Percentiles rank a stretch among this genome's conserved stretches.
Conservation (phyloP, 2,888 invertebrate genomes). For the Exocentrus adspersus region DNA sequence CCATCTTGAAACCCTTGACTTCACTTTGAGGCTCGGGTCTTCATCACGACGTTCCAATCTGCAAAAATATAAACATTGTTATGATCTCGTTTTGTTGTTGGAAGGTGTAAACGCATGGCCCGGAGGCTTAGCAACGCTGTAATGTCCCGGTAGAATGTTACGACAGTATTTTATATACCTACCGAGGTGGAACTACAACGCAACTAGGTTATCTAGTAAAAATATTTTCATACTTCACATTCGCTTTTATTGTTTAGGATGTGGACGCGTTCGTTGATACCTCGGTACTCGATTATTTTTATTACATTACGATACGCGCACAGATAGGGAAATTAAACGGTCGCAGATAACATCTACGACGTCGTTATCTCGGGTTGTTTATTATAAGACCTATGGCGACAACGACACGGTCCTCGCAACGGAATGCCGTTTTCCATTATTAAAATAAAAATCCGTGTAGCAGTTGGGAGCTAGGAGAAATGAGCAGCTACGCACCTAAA, state of each 20-base stretch:
- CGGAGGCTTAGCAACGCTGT: slow-evolving; percentile 1
- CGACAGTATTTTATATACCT: slow-evolving; percentile 8
- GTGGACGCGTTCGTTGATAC: not conserved
- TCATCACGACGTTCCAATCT: too few species aligned
- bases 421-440: not conserved
- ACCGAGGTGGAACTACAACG: slow-evolving; percentile 24
- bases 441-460: too few species aligned
- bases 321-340: slow-evolving; percentile 4
- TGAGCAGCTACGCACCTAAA: too few species aligned
- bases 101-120: too few species aligned
- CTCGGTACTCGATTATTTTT: not conserved
- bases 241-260: slow-evolving; percentile 7
- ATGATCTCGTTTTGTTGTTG: slow-evolving; percentile 12
- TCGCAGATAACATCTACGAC: slow-evolving; percentile 3
- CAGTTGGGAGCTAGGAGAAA: too few species aligned
- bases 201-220: slow-evolving; percentile 26
- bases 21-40: too few species aligned
- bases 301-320: not conserved
- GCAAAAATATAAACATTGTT: too few species aligned
- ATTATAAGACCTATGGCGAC: too few species aligned
- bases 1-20: slow-evolving; percentile 9
- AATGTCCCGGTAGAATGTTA: slow-evolving; percentile 22
- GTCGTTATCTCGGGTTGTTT: not conserved
- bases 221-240: slow-evolving; percentile 9
- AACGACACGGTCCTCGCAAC: too few species aligned